These are phyloP conservation scores for Venusia cambrica DNA, from an alignment of 2,888 invertebrate genomes.

Conservation along the genomic window DNA sequence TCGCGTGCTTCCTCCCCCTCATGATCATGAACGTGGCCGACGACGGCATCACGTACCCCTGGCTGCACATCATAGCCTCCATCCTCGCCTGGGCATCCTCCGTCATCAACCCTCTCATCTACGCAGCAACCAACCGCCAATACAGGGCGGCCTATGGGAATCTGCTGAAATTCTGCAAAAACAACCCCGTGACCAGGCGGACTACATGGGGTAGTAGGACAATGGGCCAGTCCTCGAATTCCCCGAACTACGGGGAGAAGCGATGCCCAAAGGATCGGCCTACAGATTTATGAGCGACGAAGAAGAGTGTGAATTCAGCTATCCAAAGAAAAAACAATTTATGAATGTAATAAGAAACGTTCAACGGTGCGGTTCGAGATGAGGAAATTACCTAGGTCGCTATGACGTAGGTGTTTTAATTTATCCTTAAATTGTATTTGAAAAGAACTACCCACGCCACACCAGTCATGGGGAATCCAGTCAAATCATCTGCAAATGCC, in stretches of 20 bases:
- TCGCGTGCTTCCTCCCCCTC: conserved; percentile 92
- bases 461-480: no score
- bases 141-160: conserved; percentile 84
- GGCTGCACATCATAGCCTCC: conserved; percentile 90
- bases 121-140: conserved; percentile 93
- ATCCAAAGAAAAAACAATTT: no score
- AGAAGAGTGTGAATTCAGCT: no score
- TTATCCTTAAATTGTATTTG: no score
- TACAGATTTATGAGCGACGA: conserved; percentile 66
- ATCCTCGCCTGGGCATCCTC: conserved; percentile 94
- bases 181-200: conserved; percentile 54
- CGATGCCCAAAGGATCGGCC: conserved; percentile 63
- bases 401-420: no score
- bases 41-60: conserved; percentile 85
- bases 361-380: no score
- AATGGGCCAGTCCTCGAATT: conserved; percentile 70
- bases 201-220: conserved; percentile 74
- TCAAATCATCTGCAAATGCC: no score
- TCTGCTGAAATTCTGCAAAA: conserved; percentile 69
- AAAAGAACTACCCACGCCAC: no score
- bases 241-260: conserved; percentile 67
- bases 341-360: no score
- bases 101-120: conserved; percentile 94
- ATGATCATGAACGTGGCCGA: conserved; percentile 94
- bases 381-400: no score